Evolutionary conservation across 2,888 invertebrate species (phyloP).

Genomic region (Drosophila rellima): DNA sequence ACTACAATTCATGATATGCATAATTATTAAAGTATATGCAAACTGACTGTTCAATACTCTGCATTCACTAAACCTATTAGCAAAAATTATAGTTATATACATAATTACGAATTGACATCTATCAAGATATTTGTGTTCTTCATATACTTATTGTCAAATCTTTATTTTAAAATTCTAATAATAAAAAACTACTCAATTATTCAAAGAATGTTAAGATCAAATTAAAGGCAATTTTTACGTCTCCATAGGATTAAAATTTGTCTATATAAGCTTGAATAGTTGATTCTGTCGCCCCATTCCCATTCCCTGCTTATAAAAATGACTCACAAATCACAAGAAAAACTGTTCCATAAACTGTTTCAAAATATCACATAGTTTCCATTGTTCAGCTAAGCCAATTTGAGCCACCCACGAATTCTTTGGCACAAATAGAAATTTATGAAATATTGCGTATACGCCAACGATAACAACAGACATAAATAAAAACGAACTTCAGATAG

Average conservation of each 20-base stretch:
- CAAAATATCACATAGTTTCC: slow-evolving; percentile 5
- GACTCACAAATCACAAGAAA: background rate
- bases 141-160: background rate
- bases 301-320: background rate
- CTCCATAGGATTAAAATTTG: background rate
- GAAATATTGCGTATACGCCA: slow-evolving; percentile 78
- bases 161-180: background rate
- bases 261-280: background rate
- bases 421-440: slow-evolving; percentile 47
- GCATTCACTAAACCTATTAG: background rate
- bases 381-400: slow-evolving; percentile 33
- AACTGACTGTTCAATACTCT: background rate
- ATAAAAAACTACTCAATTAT: background rate
- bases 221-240: background rate
- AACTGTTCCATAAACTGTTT: slow-evolving; percentile 7
- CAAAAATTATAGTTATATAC: background rate
- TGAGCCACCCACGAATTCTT: slow-evolving; percentile 48
- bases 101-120: no score
- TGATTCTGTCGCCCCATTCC: background rate
- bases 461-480: slow-evolving; percentile 58
- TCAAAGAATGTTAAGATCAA: background rate
- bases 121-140: no score
- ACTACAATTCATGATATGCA: background rate
- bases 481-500: slow-evolving; percentile 63
- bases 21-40: background rate